Conservation (phyloP, 2,888 invertebrate genomes). For the Fragum fragum region DNA sequence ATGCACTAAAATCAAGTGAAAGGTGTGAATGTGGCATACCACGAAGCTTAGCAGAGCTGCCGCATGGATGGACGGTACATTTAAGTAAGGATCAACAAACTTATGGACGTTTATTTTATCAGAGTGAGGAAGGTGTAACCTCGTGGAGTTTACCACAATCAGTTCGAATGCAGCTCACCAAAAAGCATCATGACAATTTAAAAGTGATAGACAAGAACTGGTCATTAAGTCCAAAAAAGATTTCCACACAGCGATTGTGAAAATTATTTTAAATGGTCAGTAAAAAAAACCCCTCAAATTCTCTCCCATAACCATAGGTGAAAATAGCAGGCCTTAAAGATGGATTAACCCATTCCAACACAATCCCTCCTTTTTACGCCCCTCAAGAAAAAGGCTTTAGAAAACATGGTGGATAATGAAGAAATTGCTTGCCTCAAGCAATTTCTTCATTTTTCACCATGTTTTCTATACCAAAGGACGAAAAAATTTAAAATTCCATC, state of each 20-base stretch:
- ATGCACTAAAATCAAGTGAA: constrained; percentile 72
- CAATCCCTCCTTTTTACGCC: too few species aligned
- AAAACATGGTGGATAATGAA: too few species aligned
- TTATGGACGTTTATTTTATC: constrained; percentile 73
- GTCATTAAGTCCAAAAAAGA: constrained; percentile 23
- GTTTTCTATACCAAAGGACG: too few species aligned
- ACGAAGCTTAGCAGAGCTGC: constrained; percentile 72
- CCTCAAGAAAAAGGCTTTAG: too few species aligned
- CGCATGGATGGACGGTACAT: constrained; percentile 78
- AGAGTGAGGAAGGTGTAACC: constrained; percentile 72
- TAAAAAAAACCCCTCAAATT: too few species aligned
- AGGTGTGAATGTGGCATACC: constrained; percentile 79
- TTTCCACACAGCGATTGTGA: constrained; percentile 12
- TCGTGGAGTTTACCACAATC: constrained; percentile 74
- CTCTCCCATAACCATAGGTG: too few species aligned
- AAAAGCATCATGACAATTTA: constrained; percentile 61
- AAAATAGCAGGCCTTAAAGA: too few species aligned
- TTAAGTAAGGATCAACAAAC: constrained; percentile 73
- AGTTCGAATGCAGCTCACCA: constrained; percentile 68
- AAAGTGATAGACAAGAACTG: constrained; percentile 45
- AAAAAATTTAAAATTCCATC: too few species aligned
- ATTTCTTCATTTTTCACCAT: too few species aligned
- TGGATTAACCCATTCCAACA: too few species aligned
- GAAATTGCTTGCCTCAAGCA: too few species aligned
- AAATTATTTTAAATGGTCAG: neutral